Conservation (phyloP, 2,797 vertebrate genomes). For the Pteropus rufus region DNA sequence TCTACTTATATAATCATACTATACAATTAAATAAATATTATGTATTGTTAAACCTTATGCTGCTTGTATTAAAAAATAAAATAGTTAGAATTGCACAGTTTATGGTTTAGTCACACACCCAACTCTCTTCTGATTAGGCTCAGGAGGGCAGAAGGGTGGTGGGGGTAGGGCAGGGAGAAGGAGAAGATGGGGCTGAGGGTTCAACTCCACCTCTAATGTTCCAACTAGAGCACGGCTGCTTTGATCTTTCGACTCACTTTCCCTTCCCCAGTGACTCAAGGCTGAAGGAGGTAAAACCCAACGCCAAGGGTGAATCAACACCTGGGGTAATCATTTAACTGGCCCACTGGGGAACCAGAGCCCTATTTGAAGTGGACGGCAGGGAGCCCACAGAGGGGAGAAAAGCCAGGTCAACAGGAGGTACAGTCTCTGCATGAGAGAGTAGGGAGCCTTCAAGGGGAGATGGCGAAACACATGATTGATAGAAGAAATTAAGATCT, state of each 20-base stretch:
- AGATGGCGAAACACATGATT: background rate
- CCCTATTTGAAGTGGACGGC: slow-evolving; percentile 58
- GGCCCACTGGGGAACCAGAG: background rate
- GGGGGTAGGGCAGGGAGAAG: background rate
- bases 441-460: background rate
- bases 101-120: background rate
- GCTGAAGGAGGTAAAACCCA: slow-evolving; percentile 19
- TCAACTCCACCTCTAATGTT: background rate
- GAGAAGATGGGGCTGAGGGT: background rate
- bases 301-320: slow-evolving; percentile 36
- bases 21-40: background rate
- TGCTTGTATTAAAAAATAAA: background rate
- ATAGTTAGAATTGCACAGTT: background rate
- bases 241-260: slow-evolving; percentile 57
- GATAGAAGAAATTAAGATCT: slow-evolving; percentile 52
- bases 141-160: background rate
- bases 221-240: background rate
- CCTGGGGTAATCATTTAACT: slow-evolving; percentile 61
- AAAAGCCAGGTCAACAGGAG: background rate
- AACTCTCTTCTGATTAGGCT: background rate
- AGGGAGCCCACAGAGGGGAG: background rate
- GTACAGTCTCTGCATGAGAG: background rate
- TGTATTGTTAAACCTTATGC: background rate
- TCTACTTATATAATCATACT: background rate
- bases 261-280: background rate